Evolutionary conservation across 2,113 vertebrate genomes (phyloP).

Genomic region (Chionomys nivalis): DNA sequence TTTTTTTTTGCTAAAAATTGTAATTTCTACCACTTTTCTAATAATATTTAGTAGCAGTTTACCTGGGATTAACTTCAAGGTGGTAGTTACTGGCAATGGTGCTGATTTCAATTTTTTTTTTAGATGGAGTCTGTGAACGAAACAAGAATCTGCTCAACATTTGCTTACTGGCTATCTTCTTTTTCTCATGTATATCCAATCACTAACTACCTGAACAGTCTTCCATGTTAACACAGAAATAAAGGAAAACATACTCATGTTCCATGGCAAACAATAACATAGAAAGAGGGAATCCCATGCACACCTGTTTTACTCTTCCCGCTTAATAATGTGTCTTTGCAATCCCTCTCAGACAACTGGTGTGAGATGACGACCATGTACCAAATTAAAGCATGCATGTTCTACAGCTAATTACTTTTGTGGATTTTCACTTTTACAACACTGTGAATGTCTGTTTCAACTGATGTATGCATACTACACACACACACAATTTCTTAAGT

Average conservation of each 20-base stretch:
- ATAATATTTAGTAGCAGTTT: constrained; percentile 51
- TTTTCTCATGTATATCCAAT: neutral
- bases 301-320: neutral
- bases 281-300: neutral
- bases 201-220: neutral
- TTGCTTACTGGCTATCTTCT: neutral
- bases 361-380: neutral
- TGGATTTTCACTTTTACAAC: neutral
- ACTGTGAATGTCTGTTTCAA: neutral
- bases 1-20: neutral
- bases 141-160: neutral
- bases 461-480: neutral
- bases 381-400: neutral
- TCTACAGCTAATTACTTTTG: neutral
- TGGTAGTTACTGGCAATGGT: constrained; percentile 99
- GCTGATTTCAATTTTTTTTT: constrained; percentile 99
- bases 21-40: neutral
- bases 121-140: constrained; percentile 93
- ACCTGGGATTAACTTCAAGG: constrained; percentile 98
- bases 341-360: neutral
- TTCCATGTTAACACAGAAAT: neutral
- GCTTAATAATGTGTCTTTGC: neutral
- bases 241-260: neutral
- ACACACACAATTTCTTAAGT: constrained; percentile 5
- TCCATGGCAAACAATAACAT: neutral